Evolutionary conservation across 2,797 vertebrate species (phyloP).

Genomic region (Synanceia verrucosa): DNA sequence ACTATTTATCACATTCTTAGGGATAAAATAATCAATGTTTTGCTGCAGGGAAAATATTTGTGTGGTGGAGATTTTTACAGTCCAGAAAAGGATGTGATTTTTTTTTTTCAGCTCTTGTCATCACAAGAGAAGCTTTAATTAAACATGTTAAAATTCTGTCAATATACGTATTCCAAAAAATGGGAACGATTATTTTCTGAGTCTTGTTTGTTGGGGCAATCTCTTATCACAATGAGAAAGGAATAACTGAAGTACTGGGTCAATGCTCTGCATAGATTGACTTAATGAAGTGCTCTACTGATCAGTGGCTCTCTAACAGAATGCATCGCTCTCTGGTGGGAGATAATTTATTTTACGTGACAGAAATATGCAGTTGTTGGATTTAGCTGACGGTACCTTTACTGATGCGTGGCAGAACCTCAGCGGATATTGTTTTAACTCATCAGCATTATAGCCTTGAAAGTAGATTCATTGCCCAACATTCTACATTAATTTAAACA

Average conservation of each 20-base stretch:
- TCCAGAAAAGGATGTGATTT: background rate
- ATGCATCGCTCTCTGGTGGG: background rate
- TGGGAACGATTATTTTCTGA: background rate
- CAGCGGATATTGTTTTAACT: background rate
- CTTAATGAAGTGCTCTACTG: background rate
- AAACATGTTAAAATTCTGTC: background rate
- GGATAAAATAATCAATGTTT: background rate
- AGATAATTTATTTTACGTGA: slow-evolving; percentile 15
- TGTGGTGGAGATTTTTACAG: background rate
- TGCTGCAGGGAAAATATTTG: background rate
- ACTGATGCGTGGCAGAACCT: background rate
- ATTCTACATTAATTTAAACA: background rate
- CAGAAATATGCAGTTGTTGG: background rate
- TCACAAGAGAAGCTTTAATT: background rate
- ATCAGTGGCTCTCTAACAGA: background rate
- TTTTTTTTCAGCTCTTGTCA: background rate
- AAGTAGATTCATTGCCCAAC: background rate
- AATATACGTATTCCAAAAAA: too few relatives aligned
- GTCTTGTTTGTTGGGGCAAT: background rate
- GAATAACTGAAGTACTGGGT: background rate
- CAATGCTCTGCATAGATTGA: slow-evolving; percentile 1
- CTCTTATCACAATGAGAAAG: background rate
- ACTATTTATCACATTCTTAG: background rate
- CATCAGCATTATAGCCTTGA: background rate
- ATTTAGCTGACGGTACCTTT: background rate